Evolutionary conservation across 2,113 vertebrate species (phyloP).

Genomic region (Hippocampus comes): DNA sequence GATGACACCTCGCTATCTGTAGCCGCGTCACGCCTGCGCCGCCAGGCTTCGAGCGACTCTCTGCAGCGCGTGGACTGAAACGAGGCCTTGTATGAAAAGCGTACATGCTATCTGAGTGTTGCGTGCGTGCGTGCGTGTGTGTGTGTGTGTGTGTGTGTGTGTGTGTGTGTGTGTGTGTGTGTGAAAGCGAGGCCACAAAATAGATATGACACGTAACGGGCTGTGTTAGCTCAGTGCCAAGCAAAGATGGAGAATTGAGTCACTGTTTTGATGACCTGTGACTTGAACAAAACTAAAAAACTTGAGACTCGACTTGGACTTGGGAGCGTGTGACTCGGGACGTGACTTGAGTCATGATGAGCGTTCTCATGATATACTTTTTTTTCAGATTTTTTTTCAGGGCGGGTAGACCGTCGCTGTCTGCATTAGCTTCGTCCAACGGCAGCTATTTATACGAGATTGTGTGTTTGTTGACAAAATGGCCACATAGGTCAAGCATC

Average conservation of each 20-base stretch:
- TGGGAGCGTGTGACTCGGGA: neutral
- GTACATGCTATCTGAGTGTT: conserved; percentile 1
- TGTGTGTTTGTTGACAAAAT: neutral
- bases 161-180: too few species aligned
- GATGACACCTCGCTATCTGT: conserved; percentile 57
- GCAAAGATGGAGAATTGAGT: neutral
- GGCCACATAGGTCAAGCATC: neutral
- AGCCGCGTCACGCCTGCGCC: conserved; percentile 48
- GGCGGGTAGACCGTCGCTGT: too few species aligned
- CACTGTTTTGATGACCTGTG: neutral
- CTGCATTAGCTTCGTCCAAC: neutral
- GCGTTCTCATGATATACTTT: too few species aligned
- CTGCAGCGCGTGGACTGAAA: conserved; percentile 3
- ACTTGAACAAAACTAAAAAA: neutral
- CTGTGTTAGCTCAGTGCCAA: conserved; percentile 7
- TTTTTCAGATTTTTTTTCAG: too few species aligned
- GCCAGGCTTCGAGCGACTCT: conserved; percentile 39
- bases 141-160: too few species aligned
- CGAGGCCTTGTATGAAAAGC: neutral
- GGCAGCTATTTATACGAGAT: neutral
- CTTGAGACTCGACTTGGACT: neutral
- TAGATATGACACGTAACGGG: conserved; percentile 17
- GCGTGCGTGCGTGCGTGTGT: too few species aligned
- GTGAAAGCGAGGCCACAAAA: conserved; percentile 9
- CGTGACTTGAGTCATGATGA: neutral